Evolutionary conservation across 92 coral and sea anemone genomes (phyloP).

Genomic region (Chrysogorgia sp.): DNA sequence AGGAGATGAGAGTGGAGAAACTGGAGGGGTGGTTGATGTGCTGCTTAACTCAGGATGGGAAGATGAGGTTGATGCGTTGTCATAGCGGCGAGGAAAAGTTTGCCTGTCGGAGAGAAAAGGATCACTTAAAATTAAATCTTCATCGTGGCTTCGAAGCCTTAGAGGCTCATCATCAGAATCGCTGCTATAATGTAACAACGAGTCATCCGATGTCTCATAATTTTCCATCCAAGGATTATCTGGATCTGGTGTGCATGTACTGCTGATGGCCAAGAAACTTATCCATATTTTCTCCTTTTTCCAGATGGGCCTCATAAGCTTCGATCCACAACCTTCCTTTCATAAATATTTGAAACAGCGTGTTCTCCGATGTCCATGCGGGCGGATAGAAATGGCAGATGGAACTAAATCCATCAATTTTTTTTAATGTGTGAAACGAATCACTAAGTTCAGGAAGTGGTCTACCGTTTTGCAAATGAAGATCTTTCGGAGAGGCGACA

Average conservation of each 20-base stretch:
- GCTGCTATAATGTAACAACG: no score
- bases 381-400: constrained; percentile 43
- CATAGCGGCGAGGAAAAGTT: no score
- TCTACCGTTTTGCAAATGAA: neutral
- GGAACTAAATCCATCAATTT: constrained; percentile 27
- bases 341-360: constrained; percentile 47
- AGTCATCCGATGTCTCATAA: no score
- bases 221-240: neutral
- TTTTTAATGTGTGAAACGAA: constrained; percentile 43
- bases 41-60: no score
- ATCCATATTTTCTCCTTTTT: constrained; percentile 40
- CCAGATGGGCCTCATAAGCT: constrained; percentile 51
- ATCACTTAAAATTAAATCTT: no score
- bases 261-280: constrained; percentile 32
- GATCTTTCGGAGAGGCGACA: constrained; percentile 53
- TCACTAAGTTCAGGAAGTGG: constrained; percentile 23
- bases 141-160: no score
- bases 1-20: no score
- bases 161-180: no score
- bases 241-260: neutral
- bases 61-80: no score
- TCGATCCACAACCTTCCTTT: constrained; percentile 54
- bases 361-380: constrained; percentile 39
- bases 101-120: no score
- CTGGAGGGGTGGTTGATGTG: no score